Evolutionary conservation across 2,888 invertebrate species (phyloP).

Genomic region (Drosophila neotestacea): DNA sequence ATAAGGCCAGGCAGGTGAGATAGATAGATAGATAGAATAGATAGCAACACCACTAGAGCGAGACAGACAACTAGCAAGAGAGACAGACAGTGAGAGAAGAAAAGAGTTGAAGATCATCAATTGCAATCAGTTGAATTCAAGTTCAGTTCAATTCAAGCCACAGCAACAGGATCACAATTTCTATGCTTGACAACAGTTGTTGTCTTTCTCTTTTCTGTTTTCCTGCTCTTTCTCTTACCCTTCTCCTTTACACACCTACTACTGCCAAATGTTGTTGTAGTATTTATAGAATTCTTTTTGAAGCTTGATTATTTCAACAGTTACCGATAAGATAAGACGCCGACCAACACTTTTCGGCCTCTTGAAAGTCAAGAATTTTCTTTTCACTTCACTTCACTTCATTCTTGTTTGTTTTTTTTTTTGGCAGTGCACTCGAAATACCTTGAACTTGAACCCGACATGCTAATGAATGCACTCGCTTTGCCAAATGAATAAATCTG

Average conservation of each 20-base stretch:
- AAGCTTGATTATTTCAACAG: conserved; percentile 35
- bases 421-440: conserved; percentile 29
- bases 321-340: conserved; percentile 52
- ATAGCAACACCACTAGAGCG: conserved; percentile 25
- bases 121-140: neutral
- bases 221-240: neutral
- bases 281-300: conserved; percentile 45
- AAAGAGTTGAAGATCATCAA: neutral
- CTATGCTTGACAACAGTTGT: neutral
- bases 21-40: conserved; percentile 40
- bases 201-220: no score
- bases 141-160: neutral
- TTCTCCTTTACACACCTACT: neutral
- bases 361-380: conserved; percentile 32
- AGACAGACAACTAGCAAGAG: neutral
- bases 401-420: conserved; percentile 8
- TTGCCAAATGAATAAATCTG: conserved; percentile 22
- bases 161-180: conserved; percentile 18
- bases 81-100: neutral
- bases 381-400: neutral
- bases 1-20: conserved; percentile 54
- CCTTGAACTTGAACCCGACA: conserved; percentile 46
- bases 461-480: conserved; percentile 41
- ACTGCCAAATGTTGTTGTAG: conserved; percentile 5
- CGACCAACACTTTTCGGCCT: conserved; percentile 19